Evolutionary conservation across 2,797 vertebrate genomes (phyloP), one percentile per base, ranked within the genome.

Genomic region (Channallabes apus): DNA sequence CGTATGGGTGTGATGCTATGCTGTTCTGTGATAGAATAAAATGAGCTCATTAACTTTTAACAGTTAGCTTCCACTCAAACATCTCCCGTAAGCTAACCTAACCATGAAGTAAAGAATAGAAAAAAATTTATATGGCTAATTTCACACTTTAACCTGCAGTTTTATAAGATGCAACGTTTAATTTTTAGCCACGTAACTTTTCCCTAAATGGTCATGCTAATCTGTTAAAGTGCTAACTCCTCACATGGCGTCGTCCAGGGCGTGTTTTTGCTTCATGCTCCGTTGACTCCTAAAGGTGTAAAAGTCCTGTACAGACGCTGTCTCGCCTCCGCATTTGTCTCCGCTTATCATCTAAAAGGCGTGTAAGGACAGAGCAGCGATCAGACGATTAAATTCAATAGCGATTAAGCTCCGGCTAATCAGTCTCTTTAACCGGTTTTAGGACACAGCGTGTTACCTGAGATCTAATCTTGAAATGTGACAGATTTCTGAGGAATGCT

Each of bases 401-500:
- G 73, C 51, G 51, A 56, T 76, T 58, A 58, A 18, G 54, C 54
- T 58, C n/a, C 27, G 1, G 73, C 73, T 76, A 76, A 76, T 76
- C 73, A 22, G 51, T 56, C 51, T 32, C 22, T 27, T 29, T 56
- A 76, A 58, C 17, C 27, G 54, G 7, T 32, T 58, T 76, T 76
- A 58, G n/a, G 51, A 58, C 58, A 29, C 72, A 76, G 73, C 20
- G 15, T 32, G 73, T 76, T 56, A 76, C 51, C 73, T 58, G 73
- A 76, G 73, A 76, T 76, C n/a, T 29, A 54, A 76, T 32, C 51
- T 76, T 8, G 9, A 58, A 56, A 76, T 71, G 86, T 86, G 73
- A 73, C 80, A 83, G 61, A 83, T 87, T 87, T 76, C 72, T 64
- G 24, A 29, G 62, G 86, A 85, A 89, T 86, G 83, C 65, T 82